A percentile compares a stretch with the other conserved stretches of the same genome.
Conservation (phyloP, 2,113 vertebrate genomes). For the Pionites leucogaster region DNA sequence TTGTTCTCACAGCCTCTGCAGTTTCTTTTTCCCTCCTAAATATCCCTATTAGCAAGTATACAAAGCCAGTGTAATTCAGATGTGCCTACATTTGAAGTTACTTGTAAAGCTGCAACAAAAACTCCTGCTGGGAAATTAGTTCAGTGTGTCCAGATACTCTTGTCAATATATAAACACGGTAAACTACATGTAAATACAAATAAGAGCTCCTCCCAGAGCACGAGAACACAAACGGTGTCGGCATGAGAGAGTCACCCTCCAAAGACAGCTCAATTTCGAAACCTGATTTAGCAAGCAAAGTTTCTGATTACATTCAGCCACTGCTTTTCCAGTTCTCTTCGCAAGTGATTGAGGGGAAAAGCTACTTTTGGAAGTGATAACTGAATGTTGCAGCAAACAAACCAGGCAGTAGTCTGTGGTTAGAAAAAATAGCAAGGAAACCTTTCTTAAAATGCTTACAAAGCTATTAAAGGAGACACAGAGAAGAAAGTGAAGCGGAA, state of each 20-base stretch:
- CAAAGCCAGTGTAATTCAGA: background rate
- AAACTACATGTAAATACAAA: background rate
- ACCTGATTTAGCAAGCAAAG: constrained; percentile 4
- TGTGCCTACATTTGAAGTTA: background rate
- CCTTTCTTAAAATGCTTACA: background rate
- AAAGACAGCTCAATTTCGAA: background rate
- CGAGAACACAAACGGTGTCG: background rate
- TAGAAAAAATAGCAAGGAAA: background rate
- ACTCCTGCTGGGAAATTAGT: background rate
- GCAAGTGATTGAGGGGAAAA: constrained; percentile 12
- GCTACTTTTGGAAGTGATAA: constrained; percentile 1
- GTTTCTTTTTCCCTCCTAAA: background rate
- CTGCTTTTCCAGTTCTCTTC: background rate
- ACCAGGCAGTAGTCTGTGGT: background rate
- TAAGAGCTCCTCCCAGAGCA: background rate
- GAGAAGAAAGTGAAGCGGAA: background rate
- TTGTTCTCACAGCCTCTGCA: background rate
- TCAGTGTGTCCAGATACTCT: background rate
- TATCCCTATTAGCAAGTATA: background rate
- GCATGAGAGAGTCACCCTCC: background rate
- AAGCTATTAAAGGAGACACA: background rate
- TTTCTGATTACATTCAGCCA: constrained; percentile 7
- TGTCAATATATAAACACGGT: background rate
- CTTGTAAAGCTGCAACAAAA: background rate
- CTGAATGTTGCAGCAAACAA: background rate